Evolutionary conservation across 2,113 vertebrate species (phyloP), one percentile per base, ranked within the genome.

Genomic region (Ranitomeya variabilis): DNA sequence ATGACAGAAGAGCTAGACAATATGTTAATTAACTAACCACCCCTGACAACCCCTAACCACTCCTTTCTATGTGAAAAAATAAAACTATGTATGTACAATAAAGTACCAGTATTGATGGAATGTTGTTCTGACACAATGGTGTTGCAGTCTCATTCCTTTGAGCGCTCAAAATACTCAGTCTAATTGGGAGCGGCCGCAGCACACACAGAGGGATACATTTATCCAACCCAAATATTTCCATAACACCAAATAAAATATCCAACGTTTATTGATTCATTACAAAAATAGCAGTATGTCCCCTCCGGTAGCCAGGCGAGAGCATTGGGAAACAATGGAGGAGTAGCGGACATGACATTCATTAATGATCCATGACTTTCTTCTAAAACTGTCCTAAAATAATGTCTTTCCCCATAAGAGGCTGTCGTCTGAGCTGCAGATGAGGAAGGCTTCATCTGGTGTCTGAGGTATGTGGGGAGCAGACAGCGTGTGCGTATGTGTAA

Each of bases 191-290:
- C n/a, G n/a, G n/a, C n/a, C n/a, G n/a, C n/a, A n/a, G n/a, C n/a
- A n/a, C n/a, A n/a, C n/a, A n/a, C n/a, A n/a, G n/a, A n/a, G n/a
- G n/a, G n/a, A n/a, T n/a, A n/a, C n/a, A n/a, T n/a, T n/a, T n/a
- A n/a, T n/a, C n/a, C n/a, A n/a, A n/a, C n/a, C n/a, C n/a, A n/a
- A n/a, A n/a, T n/a, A n/a, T n/a, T n/a, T n/a, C n/a, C n/a, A n/a
- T n/a, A n/a, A n/a, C n/a, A n/a, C 69, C 69, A 85, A 74, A 55
- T 76, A 73, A 60, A 85, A 85, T 76, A 85, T 21, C 26, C 69
- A 26, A 10, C n/a, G 83, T 85, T 85, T 85, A 85, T 85, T 85
- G 55, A 37, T 76, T 76, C 83, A 19, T 85, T 74, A 59, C 16
- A 55, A 85, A 74, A 85, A 73, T 76, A 76, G 83, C 19, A 73